These are phyloP conservation scores for Telmatherina bonti DNA, from an alignment of 2,797 vertebrate species.

Conservation along the genomic window DNA sequence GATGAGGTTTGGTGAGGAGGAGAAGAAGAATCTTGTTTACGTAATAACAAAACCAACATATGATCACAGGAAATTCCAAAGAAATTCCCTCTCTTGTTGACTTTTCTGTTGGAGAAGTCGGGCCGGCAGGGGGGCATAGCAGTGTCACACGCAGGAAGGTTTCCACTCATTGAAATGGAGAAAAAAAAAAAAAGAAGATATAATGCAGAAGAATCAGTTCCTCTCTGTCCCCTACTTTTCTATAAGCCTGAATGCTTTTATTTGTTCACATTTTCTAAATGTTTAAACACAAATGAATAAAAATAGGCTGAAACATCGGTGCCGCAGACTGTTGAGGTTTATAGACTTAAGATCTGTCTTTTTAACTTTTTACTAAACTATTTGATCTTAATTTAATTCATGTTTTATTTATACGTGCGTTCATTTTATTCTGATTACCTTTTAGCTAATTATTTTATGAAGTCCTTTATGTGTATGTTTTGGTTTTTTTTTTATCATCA, in stretches of 20 bases:
- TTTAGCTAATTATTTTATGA: no score
- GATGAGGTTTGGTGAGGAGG: conserved; percentile 2
- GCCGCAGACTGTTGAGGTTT: no score
- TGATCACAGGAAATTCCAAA: conserved; percentile 70
- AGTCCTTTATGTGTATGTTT: no score
- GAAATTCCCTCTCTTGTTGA: conserved; percentile 39
- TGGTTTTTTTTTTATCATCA: no score
- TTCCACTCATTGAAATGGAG: conserved; percentile 1
- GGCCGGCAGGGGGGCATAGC: conserved; percentile 2
- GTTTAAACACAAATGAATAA: neutral
- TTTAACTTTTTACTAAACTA: no score
- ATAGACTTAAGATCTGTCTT: no score
- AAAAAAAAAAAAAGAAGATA: neutral
- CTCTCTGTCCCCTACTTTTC: neutral
- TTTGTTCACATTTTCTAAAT: neutral
- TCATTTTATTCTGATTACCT: no score
- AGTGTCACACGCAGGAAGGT: conserved; percentile 21
- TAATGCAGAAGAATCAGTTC: no score
- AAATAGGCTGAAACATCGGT: neutral
- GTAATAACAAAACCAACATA: conserved; percentile 53
- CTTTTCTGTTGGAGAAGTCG: conserved; percentile 39
- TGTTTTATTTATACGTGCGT: no score
- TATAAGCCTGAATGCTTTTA: no score
- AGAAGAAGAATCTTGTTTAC: conserved; percentile 39
- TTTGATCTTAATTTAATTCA: no score